Evolutionary conservation across 2,797 vertebrate species (phyloP), one percentile per base, ranked within the genome.

Genomic region (Lutjanus argentimaculatus): DNA sequence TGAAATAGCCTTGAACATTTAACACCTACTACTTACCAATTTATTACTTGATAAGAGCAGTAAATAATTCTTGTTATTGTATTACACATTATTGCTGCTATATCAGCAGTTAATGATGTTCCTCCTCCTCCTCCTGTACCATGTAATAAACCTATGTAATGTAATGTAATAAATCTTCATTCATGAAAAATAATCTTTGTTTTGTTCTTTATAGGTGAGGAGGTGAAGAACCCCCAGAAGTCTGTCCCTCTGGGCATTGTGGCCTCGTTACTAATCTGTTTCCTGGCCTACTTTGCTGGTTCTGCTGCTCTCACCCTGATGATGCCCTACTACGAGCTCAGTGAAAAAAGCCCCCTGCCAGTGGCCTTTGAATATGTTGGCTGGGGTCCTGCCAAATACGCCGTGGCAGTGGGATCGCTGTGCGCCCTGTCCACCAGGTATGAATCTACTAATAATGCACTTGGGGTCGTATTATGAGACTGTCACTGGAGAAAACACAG

Each of bases 371-470:
- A 95, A 0, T 93, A 97, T 7, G 57, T 97, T 8, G 95, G 94
- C 58, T 98, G 97, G 97, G 94, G 46, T 52, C 89, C 95, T 0
- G 97, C 96, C 49, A 97, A 96, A 87, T 96, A 97, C 0, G 84
- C 74, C 0, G 96, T 98, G 67, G 96, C 97, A 10, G 96, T 87
- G 46, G 97, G 97, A 8, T 98, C 97, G 0, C 93, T 98, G 55
- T 98, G 97, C 22, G 96, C 97, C 8, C 93, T 98, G 70, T 97
- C 96, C 19, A 96, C 97, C 80, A 98, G 97, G 97, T 96, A 90
- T 63, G 45, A 61, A 65, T 14, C 16, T 8, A 6, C 40, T 46
- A 6, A 8, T 15, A 14, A 36, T 36, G 46, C 8, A 57, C 17
- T 10, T 14, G 52, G 25, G 25, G 25, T 30, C 25, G n/a, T n/a